Evolutionary conservation across 1,140 invertebrate species (phyloP).

Genomic region (Thaumetopoea pityocampa): DNA sequence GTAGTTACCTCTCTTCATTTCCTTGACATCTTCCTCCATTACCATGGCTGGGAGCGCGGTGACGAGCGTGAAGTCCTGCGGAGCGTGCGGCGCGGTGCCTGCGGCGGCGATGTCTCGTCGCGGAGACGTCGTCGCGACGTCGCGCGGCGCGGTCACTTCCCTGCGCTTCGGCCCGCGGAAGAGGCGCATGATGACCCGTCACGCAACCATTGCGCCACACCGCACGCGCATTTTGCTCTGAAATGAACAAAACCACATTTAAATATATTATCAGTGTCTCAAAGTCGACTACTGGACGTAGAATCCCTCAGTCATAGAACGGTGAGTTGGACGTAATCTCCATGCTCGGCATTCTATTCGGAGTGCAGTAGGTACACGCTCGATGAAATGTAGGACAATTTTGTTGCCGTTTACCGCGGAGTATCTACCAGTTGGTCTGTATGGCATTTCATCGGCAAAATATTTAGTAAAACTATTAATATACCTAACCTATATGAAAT

Average conservation of each 20-base stretch:
- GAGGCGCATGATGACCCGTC: conserved; percentile 71
- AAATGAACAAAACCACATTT: conserved; percentile 7
- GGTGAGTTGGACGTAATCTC: no score
- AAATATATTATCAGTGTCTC: neutral
- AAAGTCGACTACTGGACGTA: no score
- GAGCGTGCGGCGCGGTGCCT: conserved; percentile 25
- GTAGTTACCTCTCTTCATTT: conserved; percentile 73
- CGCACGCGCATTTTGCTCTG: conserved; percentile 41
- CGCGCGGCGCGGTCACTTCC: conserved; percentile 66
- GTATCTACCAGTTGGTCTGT: no score
- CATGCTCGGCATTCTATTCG: no score
- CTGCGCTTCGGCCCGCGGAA: conserved; percentile 71
- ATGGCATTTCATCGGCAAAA: no score
- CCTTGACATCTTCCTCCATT: conserved; percentile 76
- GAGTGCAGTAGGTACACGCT: no score
- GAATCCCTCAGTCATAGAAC: no score
- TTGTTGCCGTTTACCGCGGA: no score
- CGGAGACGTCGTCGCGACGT: conserved; percentile 57
- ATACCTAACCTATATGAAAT: no score
- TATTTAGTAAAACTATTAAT: no score
- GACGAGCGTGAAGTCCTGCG: conserved; percentile 76
- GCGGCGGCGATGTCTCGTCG: conserved; percentile 53
- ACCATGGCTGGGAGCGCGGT: conserved; percentile 78
- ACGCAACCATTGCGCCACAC: conserved; percentile 61
- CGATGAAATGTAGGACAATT: no score